Evolutionary conservation across 37 sponge, comb jelly and placozoan species (phyloP).

Genomic region (Eunapius fragilis): DNA sequence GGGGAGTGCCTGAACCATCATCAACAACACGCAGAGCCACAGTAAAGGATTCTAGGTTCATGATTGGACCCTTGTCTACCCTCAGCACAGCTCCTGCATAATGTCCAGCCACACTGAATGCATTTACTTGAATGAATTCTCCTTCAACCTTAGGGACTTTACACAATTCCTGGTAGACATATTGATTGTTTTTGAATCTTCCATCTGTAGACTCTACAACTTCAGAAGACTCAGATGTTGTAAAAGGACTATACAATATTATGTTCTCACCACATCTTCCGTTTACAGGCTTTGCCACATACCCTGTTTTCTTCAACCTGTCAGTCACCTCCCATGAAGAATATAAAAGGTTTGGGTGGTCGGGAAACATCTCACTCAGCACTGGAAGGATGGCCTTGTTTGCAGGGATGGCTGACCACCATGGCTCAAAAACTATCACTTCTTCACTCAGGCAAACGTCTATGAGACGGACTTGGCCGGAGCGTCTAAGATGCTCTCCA

Average conservation of each 20-base stretch:
- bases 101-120: neutral
- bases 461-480: neutral
- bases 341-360: neutral
- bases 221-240: neutral
- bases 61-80: neutral
- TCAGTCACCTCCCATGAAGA: neutral
- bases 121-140: neutral
- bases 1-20: neutral
- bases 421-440: neutral
- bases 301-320: neutral
- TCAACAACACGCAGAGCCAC: neutral
- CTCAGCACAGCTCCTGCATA: neutral
- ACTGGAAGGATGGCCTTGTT: neutral
- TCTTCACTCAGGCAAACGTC: neutral
- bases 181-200: neutral
- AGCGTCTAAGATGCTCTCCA: neutral
- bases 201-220: neutral
- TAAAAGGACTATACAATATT: neutral
- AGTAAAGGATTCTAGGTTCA: neutral
- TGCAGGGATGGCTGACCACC: neutral
- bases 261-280: neutral
- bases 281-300: neutral
- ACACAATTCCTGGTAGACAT: neutral
- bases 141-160: neutral
- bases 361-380: neutral